Evolutionary conservation across 2,888 invertebrate species (phyloP), one percentile per base, ranked within the genome.

Genomic region (Archaeoteleia sp.): DNA sequence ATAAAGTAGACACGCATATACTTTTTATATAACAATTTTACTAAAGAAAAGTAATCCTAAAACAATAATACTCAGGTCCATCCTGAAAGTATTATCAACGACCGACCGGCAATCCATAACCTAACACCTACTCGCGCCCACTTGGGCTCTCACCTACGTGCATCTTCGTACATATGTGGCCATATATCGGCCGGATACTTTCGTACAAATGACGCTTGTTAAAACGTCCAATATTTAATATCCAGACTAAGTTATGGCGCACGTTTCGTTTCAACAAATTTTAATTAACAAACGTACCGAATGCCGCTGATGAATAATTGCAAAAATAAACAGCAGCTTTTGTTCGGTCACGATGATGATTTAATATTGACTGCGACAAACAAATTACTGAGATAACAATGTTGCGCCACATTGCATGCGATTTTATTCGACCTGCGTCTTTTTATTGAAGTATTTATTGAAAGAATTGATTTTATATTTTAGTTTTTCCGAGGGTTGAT

Each of bases 91-190:
- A 54, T 5, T 37, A 37, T 37, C 37, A 37, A 15, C 17, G 17
- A 17, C n/a, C n/a, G 8, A 15, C 37, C 37, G 17, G 17, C 37
- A 37, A 23, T 49, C 27, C 27, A 17, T 15, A 20, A 37, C 35
- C 48, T 13, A 15, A 45, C 55, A 55, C 55, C 55, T 45, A 55
- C 48, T 48, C n/a, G n/a, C 60, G 34, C 20, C 12, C 29, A 43
- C 29, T 43, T 43, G 17, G 37, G 9, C 8, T 17, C 8, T 13
- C 7, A 14, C 35, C n/a, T 37, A 15, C 37, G 17, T 32, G 20
- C 23, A 15, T 37, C 15, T 13, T 2, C 17, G 10, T 13, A 43
- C 12, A 34, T 12, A 17, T 25, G n/a, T n/a, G n/a, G n/a, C n/a
- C n/a, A n/a, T n/a, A n/a, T n/a, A n/a, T n/a, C n/a, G n/a, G n/a